Conservation (phyloP, 2,113 vertebrate species). For the Ginglymostoma cirratum region DNA sequence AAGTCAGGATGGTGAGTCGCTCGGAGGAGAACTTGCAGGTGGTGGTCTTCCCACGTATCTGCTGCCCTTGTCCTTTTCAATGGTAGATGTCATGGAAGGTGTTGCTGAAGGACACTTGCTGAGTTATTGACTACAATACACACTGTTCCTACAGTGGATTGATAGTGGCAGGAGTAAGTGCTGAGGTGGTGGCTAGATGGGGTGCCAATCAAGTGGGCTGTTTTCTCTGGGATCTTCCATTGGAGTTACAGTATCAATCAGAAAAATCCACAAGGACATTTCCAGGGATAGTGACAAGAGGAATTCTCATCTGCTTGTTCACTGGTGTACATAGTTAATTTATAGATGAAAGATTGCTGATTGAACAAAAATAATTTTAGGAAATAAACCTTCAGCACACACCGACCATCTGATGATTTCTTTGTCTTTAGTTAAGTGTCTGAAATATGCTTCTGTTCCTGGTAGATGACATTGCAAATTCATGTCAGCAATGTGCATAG, state of each 20-base stretch:
- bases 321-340: neutral
- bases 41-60: no score
- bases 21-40: no score
- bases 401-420: neutral
- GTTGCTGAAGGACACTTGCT: no score
- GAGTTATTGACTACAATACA: no score
- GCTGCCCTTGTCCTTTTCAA: no score
- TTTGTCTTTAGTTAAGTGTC: neutral
- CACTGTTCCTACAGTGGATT: no score
- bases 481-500: neutral
- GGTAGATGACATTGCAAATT: neutral
- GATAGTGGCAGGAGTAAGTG: no score
- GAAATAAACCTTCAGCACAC: neutral
- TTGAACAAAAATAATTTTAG: neutral
- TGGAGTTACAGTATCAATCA: neutral
- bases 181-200: no score
- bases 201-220: no score
- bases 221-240: neutral
- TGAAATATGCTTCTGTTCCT: neutral
- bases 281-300: neutral
- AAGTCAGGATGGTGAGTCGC: no score
- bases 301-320: neutral
- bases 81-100: no score
- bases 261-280: neutral
- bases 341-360: neutral